phyloP scores from a whole-genome alignment of 2,797 vertebrate species.

The Enteromius argenteus region DNA sequence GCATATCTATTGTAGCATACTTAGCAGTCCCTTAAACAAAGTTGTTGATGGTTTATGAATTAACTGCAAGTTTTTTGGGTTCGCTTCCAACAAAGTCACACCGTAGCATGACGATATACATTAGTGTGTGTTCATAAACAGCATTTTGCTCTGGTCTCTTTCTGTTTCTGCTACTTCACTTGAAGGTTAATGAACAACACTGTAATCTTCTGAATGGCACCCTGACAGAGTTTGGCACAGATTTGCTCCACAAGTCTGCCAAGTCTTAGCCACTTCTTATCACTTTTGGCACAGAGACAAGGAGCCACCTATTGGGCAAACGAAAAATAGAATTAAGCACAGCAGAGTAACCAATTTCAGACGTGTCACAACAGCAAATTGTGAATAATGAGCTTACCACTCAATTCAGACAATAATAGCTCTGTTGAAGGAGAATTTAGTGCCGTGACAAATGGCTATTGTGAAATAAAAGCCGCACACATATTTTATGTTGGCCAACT shows the following conservation, averaged over 20 bases:
- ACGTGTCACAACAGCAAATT: conserved; percentile 41
- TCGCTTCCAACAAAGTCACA: not conserved
- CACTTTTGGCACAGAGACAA: conserved; percentile 36
- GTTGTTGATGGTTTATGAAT: not conserved
- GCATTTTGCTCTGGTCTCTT: not conserved
- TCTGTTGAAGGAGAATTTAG: conserved; percentile 42
- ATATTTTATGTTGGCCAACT: conserved; percentile 32
- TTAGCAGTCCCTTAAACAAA: not conserved
- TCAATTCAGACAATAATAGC: conserved; percentile 49
- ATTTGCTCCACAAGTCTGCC: conserved; percentile 3
- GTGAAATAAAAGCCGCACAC: conserved; percentile 18
- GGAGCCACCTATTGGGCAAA: conserved; percentile 13
- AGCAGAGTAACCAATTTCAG: conserved; percentile 40
- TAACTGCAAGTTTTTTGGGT: not conserved
- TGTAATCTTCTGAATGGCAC: conserved; percentile 29
- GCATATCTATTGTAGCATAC: not conserved
- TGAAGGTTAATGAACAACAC: conserved; percentile 34
- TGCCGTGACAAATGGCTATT: conserved; percentile 37
- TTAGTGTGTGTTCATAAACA: not conserved
- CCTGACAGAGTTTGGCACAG: conserved; percentile 34
- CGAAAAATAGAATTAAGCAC: conserved; percentile 42
- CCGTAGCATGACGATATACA: not conserved
- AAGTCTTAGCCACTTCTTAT: conserved; percentile 33
- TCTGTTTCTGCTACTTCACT: conserved; percentile 1
- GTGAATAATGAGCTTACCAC: conserved; percentile 52